Evolutionary conservation across 2,113 vertebrate genomes (phyloP).

Genomic region (Plecturocebus donacophilus): DNA sequence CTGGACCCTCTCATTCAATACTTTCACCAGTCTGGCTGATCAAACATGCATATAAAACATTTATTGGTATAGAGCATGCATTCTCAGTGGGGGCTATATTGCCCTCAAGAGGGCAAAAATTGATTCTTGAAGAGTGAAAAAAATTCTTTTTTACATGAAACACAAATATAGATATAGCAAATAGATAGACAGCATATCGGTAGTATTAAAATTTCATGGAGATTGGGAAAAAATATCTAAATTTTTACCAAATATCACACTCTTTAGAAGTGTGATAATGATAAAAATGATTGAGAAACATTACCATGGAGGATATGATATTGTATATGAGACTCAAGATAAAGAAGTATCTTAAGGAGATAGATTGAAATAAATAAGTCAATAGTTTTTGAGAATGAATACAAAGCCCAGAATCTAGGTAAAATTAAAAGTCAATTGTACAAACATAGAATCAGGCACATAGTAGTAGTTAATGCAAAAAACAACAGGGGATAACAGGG

Average conservation of each 20-base stretch:
- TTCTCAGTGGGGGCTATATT: not conserved
- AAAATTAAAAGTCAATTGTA: conserved; percentile 44
- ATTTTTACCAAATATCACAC: not conserved
- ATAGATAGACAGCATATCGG: not conserved
- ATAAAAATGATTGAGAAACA: not conserved
- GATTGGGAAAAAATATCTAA: not conserved
- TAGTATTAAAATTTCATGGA: not conserved
- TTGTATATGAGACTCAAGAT: not conserved
- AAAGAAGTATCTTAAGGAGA: not conserved
- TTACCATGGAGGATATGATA: not conserved
- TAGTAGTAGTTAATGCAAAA: conserved; percentile 27
- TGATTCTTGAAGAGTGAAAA: not conserved
- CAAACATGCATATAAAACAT: conserved; percentile 23
- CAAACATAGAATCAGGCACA: conserved; percentile 31
- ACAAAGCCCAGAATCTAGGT: not conserved
- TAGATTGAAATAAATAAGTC: conserved; percentile 11
- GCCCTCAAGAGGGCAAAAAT: not conserved
- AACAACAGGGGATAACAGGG: not conserved
- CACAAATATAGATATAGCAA: not conserved
- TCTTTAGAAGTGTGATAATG: not conserved
- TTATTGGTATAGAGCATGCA: not conserved
- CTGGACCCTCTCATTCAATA: not conserved
- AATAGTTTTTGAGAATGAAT: not conserved
- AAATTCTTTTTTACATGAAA: not conserved
- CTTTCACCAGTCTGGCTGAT: not conserved